phyloP scores from a whole-genome alignment of 1,140 invertebrate genomes.

The Harpegnathos saltator region DNA sequence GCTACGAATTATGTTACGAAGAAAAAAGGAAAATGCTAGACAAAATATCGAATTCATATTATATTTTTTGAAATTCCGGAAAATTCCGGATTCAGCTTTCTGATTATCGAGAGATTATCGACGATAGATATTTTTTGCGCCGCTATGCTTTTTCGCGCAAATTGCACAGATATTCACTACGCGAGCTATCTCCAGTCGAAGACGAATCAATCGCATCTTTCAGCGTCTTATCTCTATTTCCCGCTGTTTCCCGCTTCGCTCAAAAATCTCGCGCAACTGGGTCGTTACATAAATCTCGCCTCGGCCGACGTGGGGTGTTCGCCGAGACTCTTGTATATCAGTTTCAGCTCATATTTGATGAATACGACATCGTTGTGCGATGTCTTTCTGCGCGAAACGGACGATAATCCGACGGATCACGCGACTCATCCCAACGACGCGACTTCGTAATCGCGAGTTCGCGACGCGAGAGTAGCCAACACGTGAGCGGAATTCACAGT shows the following conservation, averaged over 20 bases:
- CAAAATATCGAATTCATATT: too few species aligned
- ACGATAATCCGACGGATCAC: constrained; percentile 6
- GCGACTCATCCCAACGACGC: constrained; percentile 7
- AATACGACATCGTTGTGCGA: background rate
- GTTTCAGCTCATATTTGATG: constrained; percentile 4
- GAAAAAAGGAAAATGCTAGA: background rate
- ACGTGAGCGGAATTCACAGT: background rate
- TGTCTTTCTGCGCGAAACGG: background rate
- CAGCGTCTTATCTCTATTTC: background rate
- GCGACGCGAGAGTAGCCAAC: background rate
- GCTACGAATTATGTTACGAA: too few species aligned
- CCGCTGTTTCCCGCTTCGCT: background rate
- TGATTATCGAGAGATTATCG: background rate
- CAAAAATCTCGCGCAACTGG: constrained; percentile 8
- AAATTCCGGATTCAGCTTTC: background rate
- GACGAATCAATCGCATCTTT: constrained; percentile 25
- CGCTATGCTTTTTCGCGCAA: background rate
- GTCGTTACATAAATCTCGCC: constrained; percentile 20
- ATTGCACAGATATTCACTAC: background rate
- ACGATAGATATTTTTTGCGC: background rate
- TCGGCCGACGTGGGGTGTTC: background rate
- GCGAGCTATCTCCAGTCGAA: background rate
- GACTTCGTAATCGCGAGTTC: constrained; percentile 10
- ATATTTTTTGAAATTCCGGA: too few species aligned
- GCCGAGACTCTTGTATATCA: constrained; percentile 12